phyloP scores from a whole-genome alignment of 2,113 vertebrate genomes.

The Mixornis gularis region DNA sequence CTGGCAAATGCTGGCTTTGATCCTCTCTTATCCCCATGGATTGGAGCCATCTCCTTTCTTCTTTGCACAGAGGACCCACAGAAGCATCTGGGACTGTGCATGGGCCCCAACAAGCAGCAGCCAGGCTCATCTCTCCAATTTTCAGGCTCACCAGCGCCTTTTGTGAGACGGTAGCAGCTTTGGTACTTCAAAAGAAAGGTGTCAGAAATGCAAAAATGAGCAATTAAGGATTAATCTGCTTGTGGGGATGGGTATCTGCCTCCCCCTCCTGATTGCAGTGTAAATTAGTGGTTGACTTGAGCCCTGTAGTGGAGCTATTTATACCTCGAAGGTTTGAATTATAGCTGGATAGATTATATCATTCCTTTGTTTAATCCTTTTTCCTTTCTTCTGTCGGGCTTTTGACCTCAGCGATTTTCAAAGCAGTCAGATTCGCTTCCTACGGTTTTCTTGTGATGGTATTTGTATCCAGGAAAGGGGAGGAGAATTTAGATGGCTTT shows the following conservation, averaged over 20 bases:
- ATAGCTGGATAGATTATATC: constrained; percentile 9
- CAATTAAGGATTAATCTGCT: constrained; percentile 20
- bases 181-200: neutral
- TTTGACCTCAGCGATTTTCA: constrained; percentile 47
- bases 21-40: neutral
- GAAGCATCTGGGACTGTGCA: neutral
- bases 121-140: neutral
- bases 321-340: constrained; percentile 25
- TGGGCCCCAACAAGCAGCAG: neutral
- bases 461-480: constrained; percentile 26
- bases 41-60: neutral
- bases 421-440: constrained; percentile 12
- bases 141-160: neutral
- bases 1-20: neutral
- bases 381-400: constrained; percentile 36
- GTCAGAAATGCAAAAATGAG: constrained; percentile 9
- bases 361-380: constrained; percentile 46
- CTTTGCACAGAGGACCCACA: neutral
- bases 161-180: neutral
- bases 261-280: neutral
- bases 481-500: neutral
- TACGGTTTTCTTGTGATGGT: neutral
- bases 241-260: neutral
- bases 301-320: constrained; percentile 4
- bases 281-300: neutral